Base-by-base conservation (phyloP, 2,113 vertebrate species). In the Grammatotria lemairii region DNA sequence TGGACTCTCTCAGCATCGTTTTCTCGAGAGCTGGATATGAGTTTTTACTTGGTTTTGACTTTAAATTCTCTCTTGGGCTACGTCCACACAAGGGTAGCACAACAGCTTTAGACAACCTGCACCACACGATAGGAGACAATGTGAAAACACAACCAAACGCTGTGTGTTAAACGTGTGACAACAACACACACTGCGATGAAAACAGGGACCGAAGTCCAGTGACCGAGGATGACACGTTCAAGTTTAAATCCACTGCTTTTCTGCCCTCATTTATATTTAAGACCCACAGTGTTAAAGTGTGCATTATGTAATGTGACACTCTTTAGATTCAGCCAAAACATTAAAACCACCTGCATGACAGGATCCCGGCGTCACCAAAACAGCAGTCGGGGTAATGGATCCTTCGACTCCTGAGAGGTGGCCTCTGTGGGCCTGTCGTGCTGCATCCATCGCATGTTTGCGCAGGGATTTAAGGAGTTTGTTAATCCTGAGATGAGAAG, bases 11-110 rank as follows among this genome's bases (percentile, higher is more conserved):
- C 21, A 45, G 38, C 21, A 16, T 45, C 40, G 2, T 3, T 45
- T 26, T 26, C 21, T 26, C 1, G 0, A 26, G 38, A 1, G 8
- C 1, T 73, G 68, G 0, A 16, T 63, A 2, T 17, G 68, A 45
- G 5, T 1, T 42, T 70, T 60, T 23, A 42, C 0, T 63, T 12
- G 31, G 31, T 63, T 63, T 35, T 7, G 16, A 63, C 28, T 0
- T 63, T 63, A 63, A 63, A 63, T 35, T 35, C 17, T 35, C 16
- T 63, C 31, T 1, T 7, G 58, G 28, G 16, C 31, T 0, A 63
- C 4, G 17, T 63, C 31, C 0, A 19, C 58, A 33, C 5, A 0
- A 40, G 1, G 2, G 35, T 40, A 14, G 3, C 35, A 40, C 19
- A 68, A 13, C 33, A 40, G 63, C 11, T 0, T 68, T 2, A 14